Conservation (phyloP, 2,113 vertebrate genomes). For the Pterocles gutturalis region DNA sequence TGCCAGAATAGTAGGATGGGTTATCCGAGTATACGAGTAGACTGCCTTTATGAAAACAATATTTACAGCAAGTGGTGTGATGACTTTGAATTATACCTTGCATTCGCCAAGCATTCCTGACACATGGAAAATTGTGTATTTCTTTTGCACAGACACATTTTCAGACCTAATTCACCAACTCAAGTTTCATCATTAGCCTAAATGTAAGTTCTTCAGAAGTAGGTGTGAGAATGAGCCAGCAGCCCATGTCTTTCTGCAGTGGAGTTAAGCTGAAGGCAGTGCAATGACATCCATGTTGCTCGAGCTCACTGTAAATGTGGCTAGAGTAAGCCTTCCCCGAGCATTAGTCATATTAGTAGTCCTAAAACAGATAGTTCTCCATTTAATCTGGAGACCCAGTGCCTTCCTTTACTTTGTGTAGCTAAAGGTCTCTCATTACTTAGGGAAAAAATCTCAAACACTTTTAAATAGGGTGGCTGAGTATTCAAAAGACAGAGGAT, state of each 20-base stretch:
- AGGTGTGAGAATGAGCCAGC: neutral
- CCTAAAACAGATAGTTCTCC: neutral
- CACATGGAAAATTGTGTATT: neutral
- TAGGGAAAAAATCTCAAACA: neutral
- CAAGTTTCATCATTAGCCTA: neutral
- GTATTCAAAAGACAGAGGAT: conserved; percentile 6
- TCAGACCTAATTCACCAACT: neutral
- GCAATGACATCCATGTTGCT: neutral
- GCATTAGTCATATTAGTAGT: neutral
- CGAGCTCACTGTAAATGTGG: neutral
- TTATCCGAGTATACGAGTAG: conserved; percentile 27
- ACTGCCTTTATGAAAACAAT: conserved; percentile 19
- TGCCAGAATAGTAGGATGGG: conserved; percentile 20
- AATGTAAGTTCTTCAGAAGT: neutral
- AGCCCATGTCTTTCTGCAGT: neutral
- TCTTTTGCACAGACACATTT: neutral
- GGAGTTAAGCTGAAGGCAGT: neutral
- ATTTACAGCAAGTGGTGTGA: neutral
- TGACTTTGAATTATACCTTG: neutral
- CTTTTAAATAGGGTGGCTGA: neutral
- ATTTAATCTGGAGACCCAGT: neutral
- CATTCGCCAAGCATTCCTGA: neutral
- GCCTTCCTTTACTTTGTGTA: neutral
- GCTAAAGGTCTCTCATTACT: neutral
- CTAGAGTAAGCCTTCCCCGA: neutral